phyloP scores from a whole-genome alignment of 2,888 invertebrate genomes.

The Pyrrhia umbra region DNA sequence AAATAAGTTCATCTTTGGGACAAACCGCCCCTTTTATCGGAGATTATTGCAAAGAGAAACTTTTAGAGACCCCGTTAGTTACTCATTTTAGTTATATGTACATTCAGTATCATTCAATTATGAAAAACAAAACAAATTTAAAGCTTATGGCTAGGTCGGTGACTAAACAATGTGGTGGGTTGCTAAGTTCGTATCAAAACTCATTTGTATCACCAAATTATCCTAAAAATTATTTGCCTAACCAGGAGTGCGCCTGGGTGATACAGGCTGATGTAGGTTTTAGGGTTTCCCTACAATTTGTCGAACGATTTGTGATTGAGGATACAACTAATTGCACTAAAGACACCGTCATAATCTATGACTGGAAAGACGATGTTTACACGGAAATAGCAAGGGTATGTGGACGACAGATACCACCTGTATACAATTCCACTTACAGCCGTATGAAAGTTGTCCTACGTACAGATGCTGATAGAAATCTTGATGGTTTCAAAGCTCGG shows the following conservation, averaged over 20 bases:
- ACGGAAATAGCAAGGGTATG: constrained; percentile 91
- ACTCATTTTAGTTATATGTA: constrained; percentile 89
- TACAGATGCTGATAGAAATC: constrained; percentile 91
- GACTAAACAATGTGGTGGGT: constrained; percentile 93
- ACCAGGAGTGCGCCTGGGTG: constrained; percentile 95
- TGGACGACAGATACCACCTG: constrained; percentile 91
- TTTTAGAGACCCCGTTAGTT: constrained; percentile 80
- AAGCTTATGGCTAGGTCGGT: constrained; percentile 71
- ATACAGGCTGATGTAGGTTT: constrained; percentile 92
- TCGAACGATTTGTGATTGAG: constrained; percentile 94
- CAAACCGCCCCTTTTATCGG: constrained; percentile 89
- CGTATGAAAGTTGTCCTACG: constrained; percentile 93
- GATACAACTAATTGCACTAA: constrained; percentile 92
- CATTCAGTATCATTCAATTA: constrained; percentile 92
- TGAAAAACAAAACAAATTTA: constrained; percentile 69
- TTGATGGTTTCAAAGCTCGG: constrained; percentile 93
- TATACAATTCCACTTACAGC: constrained; percentile 91
- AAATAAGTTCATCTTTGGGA: constrained; percentile 80
- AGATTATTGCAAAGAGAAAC: constrained; percentile 91
- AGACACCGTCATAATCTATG: constrained; percentile 93
- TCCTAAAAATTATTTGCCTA: constrained; percentile 92
- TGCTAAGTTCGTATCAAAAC: constrained; percentile 82
- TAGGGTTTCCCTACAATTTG: constrained; percentile 92
- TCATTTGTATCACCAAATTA: constrained; percentile 91
- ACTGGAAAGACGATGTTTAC: constrained; percentile 90